Evolutionary conservation across 2,888 invertebrate species (phyloP).

Genomic region (Lasioglossum zephyrum): DNA sequence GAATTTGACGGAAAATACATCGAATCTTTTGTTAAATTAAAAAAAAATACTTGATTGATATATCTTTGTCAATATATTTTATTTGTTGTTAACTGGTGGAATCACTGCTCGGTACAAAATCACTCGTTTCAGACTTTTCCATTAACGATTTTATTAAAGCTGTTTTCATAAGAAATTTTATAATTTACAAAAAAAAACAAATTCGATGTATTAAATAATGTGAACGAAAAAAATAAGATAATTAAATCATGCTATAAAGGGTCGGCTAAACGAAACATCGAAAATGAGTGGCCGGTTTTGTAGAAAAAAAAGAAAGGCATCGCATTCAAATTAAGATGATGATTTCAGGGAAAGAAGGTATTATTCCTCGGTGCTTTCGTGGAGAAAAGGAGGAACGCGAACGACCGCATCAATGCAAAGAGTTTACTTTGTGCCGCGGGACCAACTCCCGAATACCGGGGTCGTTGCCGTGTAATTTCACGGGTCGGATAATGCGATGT

Average conservation of each 20-base stretch:
- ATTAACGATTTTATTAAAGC: no score
- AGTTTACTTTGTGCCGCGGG: conserved; percentile 48
- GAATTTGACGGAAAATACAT: no score
- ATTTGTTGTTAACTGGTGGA: no score
- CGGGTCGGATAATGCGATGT: conserved; percentile 79
- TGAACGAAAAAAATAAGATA: neutral
- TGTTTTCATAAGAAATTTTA: no score
- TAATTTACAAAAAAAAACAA: no score
- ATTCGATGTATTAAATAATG: neutral
- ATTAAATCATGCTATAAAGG: no score
- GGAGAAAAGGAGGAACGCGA: conserved; percentile 11
- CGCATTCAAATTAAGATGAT: neutral
- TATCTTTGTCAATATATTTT: no score
- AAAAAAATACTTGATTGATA: no score
- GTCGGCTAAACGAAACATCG: no score
- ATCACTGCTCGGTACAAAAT: no score
- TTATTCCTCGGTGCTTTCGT: neutral
- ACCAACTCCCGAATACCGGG: conserved; percentile 45
- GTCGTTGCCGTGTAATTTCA: conserved; percentile 72
- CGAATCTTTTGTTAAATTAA: no score
- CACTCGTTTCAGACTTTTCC: no score
- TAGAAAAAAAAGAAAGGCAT: neutral
- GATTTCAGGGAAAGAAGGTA: neutral
- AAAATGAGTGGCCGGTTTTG: neutral
- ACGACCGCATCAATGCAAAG: conserved; percentile 27